Percentiles rank a stretch among this genome's conserved stretches.
Evolutionary conservation across 2,888 invertebrate species (phyloP).

Genomic region (Caenorhabditis drosophilae): DNA sequence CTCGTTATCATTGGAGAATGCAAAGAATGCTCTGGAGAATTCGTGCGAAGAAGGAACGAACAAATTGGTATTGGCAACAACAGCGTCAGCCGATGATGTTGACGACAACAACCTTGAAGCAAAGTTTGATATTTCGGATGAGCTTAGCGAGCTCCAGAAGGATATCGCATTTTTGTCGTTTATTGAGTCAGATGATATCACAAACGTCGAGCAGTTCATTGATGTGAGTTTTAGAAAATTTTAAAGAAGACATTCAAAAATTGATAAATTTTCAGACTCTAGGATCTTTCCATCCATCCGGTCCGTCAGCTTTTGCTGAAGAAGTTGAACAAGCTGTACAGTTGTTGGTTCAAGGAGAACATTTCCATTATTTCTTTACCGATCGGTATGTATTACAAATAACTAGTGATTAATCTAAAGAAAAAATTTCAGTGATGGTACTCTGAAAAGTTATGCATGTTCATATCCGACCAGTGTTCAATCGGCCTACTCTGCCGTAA

Average conservation of each 20-base stretch:
- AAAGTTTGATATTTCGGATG: slow-evolving; percentile 55
- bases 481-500: slow-evolving; percentile 62
- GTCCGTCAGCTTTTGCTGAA: slow-evolving; percentile 40
- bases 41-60: slow-evolving; percentile 42
- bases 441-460: slow-evolving; percentile 53
- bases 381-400: slow-evolving; percentile 38
- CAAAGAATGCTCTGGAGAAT: slow-evolving; percentile 55
- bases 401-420: background rate
- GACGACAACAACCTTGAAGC: slow-evolving; percentile 32
- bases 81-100: slow-evolving; percentile 37
- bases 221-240: slow-evolving; percentile 24
- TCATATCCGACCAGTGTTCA: slow-evolving; percentile 61
- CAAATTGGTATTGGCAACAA: slow-evolving; percentile 42
- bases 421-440: slow-evolving; percentile 44
- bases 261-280: slow-evolving; percentile 41
- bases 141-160: slow-evolving; percentile 54
- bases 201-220: slow-evolving; percentile 62
- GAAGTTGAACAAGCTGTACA: slow-evolving; percentile 48
- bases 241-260: background rate
- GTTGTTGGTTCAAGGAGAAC: slow-evolving; percentile 45
- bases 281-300: slow-evolving; percentile 50
- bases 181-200: slow-evolving; percentile 56
- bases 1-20: slow-evolving; percentile 55
- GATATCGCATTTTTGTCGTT: slow-evolving; percentile 61
- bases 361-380: slow-evolving; percentile 63